Conservation (phyloP, 2,113 vertebrate species). For the Catagonus wagneri region DNA sequence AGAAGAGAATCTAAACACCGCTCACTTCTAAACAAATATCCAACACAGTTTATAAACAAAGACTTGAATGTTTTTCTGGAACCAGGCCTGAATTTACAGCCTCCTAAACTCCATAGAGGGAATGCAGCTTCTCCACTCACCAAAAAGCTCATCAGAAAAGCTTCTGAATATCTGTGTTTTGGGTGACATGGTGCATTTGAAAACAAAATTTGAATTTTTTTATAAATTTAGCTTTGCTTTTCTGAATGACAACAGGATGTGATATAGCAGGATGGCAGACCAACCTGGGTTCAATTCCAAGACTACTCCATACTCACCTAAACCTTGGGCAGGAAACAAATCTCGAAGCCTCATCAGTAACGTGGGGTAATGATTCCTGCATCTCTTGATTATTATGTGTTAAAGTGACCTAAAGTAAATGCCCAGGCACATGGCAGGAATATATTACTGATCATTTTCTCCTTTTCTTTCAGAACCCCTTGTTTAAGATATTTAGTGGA, state of each 20-base stretch:
- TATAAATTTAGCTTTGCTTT: constrained; percentile 20
- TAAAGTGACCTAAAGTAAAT: neutral
- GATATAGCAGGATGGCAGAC: neutral
- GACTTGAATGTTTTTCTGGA: constrained; percentile 58
- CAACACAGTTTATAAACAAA: constrained; percentile 77
- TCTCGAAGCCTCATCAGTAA: neutral
- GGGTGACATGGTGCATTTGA: neutral
- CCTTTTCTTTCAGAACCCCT: constrained; percentile 12
- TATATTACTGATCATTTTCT: neutral
- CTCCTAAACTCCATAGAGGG: neutral
- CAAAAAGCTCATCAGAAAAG: neutral
- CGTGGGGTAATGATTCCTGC: neutral
- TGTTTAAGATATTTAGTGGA: neutral
- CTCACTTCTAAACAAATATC: constrained; percentile 74
- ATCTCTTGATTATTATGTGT: neutral
- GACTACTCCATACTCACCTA: neutral
- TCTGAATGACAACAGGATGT: neutral
- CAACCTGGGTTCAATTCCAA: constrained; percentile 6
- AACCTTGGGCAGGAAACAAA: neutral
- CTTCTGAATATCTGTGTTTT: neutral
- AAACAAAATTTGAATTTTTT: constrained; percentile 36
- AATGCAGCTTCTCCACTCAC: neutral
- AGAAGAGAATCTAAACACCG: constrained; percentile 55
- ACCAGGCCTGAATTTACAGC: constrained; percentile 61
- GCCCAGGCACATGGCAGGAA: neutral